A percentile compares a stretch with the other conserved stretches of the same genome.
Conservation (phyloP, 1,140 invertebrate species). For the Drepana arcuata region DNA sequence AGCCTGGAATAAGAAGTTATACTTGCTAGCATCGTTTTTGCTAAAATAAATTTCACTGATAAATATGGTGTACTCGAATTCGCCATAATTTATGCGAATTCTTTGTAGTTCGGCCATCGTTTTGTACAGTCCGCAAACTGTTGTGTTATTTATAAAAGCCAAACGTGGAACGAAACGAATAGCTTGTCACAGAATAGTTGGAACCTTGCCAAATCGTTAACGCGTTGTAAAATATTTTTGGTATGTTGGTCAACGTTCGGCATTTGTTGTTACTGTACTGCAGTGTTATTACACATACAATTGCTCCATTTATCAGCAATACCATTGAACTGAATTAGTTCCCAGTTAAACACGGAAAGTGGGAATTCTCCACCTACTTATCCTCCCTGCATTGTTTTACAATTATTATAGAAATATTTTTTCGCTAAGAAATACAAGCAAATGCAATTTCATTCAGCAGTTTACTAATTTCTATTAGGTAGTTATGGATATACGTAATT, state of each 20-base stretch:
- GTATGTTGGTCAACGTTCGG: constrained; percentile 59
- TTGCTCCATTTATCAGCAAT: background rate
- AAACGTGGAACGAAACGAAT: constrained; percentile 35
- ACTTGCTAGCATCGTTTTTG: too few species aligned
- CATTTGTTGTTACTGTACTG: constrained; percentile 45
- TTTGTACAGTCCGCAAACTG: constrained; percentile 13
- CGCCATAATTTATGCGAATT: constrained; percentile 17
- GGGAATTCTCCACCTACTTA: background rate
- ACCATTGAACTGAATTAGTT: background rate
- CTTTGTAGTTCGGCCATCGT: constrained; percentile 3
- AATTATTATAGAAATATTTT: too few species aligned
- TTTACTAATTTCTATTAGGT: too few species aligned
- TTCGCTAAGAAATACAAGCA: too few species aligned
- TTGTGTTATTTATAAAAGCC: constrained; percentile 39
- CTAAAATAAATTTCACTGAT: too few species aligned
- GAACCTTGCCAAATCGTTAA: constrained; percentile 46
- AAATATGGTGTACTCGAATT: too few species aligned
- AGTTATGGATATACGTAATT: too few species aligned
- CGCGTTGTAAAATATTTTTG: constrained; percentile 46
- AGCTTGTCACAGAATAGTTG: constrained; percentile 55
- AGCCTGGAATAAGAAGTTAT: too few species aligned
- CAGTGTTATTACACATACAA: constrained; percentile 5
- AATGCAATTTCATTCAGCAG: too few species aligned
- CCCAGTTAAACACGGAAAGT: background rate
- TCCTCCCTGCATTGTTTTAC: background rate